These are phyloP conservation scores for Falcunculus frontatus DNA, from an alignment of 2,113 vertebrate species.

Conservation along the genomic window DNA sequence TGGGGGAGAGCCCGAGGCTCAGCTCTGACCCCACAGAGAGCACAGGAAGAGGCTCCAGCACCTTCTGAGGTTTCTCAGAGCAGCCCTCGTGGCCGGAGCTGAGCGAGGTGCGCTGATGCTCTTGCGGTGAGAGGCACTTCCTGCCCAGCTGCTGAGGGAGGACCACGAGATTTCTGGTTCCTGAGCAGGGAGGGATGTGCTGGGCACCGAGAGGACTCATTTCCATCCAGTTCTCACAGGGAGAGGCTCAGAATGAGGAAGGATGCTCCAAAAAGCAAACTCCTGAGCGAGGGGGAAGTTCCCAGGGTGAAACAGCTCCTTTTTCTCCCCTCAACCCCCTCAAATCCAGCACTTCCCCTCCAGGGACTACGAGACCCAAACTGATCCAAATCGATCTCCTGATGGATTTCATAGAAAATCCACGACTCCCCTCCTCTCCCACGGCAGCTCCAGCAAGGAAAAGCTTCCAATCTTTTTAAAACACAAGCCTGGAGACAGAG, in stretches of 20 bases:
- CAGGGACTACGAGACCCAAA: rapidly evolving
- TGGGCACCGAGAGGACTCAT: rapidly evolving
- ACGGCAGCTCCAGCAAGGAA: background rate
- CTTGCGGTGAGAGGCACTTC: background rate
- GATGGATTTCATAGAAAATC: rapidly evolving
- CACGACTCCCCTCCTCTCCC: background rate
- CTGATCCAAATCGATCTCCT: rapidly evolving
- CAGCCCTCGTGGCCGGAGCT: background rate
- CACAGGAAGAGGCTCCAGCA: background rate
- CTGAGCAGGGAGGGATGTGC: background rate
- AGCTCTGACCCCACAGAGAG: background rate
- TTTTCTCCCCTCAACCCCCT: too few relatives aligned
- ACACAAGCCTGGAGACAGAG: rapidly evolving
- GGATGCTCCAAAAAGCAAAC: too few relatives aligned
- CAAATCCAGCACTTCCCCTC: rapidly evolving
- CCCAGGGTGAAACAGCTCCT: background rate
- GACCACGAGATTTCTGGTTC: background rate
- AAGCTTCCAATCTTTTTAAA: background rate
- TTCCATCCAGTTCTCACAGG: background rate
- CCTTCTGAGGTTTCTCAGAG: rapidly evolving
- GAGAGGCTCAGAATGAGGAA: background rate
- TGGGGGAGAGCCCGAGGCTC: background rate
- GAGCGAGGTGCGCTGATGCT: background rate
- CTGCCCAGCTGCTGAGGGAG: background rate
- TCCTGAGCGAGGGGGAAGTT: background rate